phyloP scores from a whole-genome alignment of 2,888 invertebrate genomes.

The Nematopogon swammerdamellus region DNA sequence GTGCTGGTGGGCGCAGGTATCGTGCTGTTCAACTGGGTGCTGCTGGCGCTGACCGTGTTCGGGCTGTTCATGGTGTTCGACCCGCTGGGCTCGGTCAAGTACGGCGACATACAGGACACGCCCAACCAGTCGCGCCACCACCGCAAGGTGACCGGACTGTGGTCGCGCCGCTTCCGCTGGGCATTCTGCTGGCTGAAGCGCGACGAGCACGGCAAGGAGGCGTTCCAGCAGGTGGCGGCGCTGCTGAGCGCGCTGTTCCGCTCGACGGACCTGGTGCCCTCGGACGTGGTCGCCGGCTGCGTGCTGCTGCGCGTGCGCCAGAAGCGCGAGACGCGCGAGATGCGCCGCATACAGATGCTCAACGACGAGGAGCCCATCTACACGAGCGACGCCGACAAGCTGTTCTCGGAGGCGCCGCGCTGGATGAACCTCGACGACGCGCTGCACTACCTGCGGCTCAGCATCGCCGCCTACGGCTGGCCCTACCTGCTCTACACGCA shows the following conservation, averaged over 20 bases:
- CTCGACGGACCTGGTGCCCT: conserved; percentile 82
- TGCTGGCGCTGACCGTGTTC: conserved; percentile 69
- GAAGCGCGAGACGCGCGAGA: conserved; percentile 69
- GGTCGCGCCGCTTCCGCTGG: conserved; percentile 72
- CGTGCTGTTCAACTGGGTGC: conserved; percentile 79
- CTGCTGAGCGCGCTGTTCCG: conserved; percentile 76
- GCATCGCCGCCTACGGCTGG: conserved; percentile 87
- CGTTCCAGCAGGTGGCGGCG: conserved; percentile 77
- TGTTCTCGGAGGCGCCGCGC: conserved; percentile 63
- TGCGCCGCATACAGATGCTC: conserved; percentile 62
- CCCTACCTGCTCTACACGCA: conserved; percentile 78
- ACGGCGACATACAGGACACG: conserved; percentile 61
- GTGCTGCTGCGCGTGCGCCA: conserved; percentile 77
- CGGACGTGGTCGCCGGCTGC: conserved; percentile 85
- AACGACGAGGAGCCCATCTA: conserved; percentile 66
- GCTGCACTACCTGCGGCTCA: conserved; percentile 72
- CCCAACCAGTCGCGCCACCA: conserved; percentile 65
- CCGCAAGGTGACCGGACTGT: conserved; percentile 66
- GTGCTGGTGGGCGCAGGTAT: conserved; percentile 59
- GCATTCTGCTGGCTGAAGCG: conserved; percentile 71
- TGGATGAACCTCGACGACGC: conserved; percentile 83
- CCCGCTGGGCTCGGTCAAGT: conserved; percentile 68
- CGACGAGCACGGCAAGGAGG: conserved; percentile 74
- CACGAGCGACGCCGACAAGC: conserved; percentile 56
- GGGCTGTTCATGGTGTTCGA: conserved; percentile 79